Evolutionary conservation across 2,113 vertebrate genomes (phyloP).

Genomic region (Odontesthes bonariensis): DNA sequence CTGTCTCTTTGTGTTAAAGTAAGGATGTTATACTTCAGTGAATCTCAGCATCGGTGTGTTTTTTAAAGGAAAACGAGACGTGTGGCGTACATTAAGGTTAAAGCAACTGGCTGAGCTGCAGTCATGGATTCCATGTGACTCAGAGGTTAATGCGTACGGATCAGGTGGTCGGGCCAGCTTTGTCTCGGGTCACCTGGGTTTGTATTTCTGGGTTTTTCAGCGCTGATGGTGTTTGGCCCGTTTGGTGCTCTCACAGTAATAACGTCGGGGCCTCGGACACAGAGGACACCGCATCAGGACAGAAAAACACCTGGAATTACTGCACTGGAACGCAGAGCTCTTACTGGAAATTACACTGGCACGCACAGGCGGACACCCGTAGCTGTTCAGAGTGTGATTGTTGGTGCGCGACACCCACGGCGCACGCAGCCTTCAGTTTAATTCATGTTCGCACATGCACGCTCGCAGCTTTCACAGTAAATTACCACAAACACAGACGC

Average conservation of each 20-base stretch:
- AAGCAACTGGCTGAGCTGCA: background rate
- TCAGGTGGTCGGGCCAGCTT: background rate
- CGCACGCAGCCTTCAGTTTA: slow-evolving; percentile 23
- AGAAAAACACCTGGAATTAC: slow-evolving; percentile 52
- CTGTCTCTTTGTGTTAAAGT: too few relatives aligned
- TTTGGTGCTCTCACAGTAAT: slow-evolving; percentile 36
- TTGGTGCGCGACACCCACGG: background rate
- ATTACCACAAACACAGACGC: slow-evolving; percentile 43
- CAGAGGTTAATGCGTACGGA: background rate
- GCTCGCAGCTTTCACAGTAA: slow-evolving; percentile 32
- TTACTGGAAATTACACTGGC: slow-evolving; percentile 47
- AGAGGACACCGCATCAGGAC: background rate
- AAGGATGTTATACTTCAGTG: too few relatives aligned
- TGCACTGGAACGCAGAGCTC: slow-evolving; percentile 40
- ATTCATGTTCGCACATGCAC: slow-evolving; percentile 9
- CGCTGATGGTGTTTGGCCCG: slow-evolving; percentile 7
- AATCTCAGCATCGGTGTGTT: background rate
- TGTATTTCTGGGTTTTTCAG: slow-evolving; percentile 6
- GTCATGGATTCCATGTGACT: slow-evolving; percentile 5
- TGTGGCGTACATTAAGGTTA: background rate
- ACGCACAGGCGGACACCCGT: background rate
- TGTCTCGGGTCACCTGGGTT: background rate
- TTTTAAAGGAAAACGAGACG: background rate
- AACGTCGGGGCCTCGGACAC: slow-evolving; percentile 13
- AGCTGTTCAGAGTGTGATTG: slow-evolving; percentile 10